A percentile compares a stretch with the other conserved stretches of the same genome.
These are phyloP conservation scores for Umimayanthus chanpuru DNA, from an alignment of 92 coral and sea anemone genomes.

Conservation along the genomic window DNA sequence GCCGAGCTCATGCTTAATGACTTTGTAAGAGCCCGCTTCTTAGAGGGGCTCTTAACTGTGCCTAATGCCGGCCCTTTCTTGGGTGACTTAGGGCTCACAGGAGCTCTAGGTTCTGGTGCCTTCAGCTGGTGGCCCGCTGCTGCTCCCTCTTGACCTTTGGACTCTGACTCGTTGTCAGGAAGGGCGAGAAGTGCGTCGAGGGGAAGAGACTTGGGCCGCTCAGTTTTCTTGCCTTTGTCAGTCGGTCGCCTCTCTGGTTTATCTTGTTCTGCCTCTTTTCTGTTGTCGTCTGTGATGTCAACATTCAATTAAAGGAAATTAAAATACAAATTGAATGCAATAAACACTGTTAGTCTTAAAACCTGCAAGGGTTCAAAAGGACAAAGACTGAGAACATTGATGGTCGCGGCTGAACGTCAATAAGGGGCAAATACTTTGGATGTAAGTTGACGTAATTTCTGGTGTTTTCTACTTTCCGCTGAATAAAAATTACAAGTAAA, in stretches of 20 bases:
- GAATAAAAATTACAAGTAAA: too few species aligned
- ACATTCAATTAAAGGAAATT: too few species aligned
- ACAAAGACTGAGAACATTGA: too few species aligned
- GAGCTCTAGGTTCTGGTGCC: conserved; percentile 42
- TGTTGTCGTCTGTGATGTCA: conserved; percentile 8
- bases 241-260: conserved; percentile 17
- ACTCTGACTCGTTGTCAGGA: not conserved
- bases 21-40: conserved; percentile 60
- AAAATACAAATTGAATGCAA: too few species aligned
- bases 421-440: not conserved
- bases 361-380: not conserved
- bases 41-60: conserved; percentile 30
- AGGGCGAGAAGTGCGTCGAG: conserved; percentile 21
- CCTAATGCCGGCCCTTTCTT: not conserved
- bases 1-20: conserved; percentile 76
- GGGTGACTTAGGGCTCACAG: conserved; percentile 20
- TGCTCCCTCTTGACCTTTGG: not conserved
- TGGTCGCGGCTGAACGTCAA: not conserved
- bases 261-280: conserved; percentile 33
- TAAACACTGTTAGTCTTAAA: not conserved
- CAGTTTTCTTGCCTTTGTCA: conserved; percentile 49
- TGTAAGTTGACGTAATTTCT: not conserved
- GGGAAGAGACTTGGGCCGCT: conserved; percentile 67
- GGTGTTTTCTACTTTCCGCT: too few species aligned
- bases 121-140: conserved; percentile 7